Evolutionary conservation across 2,888 invertebrate species (phyloP).

Genomic region (Platypus cylindrus): DNA sequence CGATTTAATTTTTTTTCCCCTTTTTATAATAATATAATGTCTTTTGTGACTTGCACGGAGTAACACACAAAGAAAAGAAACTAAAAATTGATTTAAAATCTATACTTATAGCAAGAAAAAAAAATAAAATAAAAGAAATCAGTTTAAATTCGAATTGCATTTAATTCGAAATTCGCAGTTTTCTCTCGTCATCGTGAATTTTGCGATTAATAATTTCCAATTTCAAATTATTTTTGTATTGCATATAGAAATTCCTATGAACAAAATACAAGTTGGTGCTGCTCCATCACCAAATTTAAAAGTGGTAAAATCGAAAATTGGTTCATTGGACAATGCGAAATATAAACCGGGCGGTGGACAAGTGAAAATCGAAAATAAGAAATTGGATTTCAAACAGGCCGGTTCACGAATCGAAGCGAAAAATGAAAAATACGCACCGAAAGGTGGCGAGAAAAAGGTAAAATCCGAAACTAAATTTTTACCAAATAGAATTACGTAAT

Average conservation of each 20-base stretch:
- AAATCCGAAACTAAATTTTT: no score
- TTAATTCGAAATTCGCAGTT: no score
- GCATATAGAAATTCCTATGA: slow-evolving; percentile 70
- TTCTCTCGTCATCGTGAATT: neutral
- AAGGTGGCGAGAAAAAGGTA: slow-evolving; percentile 87
- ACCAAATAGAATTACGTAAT: no score
- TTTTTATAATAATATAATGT: no score
- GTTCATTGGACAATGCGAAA: slow-evolving; percentile 78
- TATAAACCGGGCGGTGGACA: slow-evolving; percentile 84
- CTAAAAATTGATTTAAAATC: no score
- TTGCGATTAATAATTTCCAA: slow-evolving; percentile 1
- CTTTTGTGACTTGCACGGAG: no score
- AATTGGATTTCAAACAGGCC: slow-evolving; percentile 72
- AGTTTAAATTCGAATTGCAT: no score
- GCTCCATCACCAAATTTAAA: slow-evolving; percentile 88
- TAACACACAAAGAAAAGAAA: no score
- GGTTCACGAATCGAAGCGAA: slow-evolving; percentile 82
- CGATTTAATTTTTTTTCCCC: no score
- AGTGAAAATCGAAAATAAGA: slow-evolving; percentile 76
- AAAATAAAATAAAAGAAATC: no score
- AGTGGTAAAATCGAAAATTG: slow-evolving; percentile 84
- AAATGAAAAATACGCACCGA: slow-evolving; percentile 76
- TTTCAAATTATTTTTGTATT: no score
- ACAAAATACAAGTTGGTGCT: slow-evolving; percentile 83
- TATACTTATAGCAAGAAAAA: no score